Conservation (phyloP, 2,797 vertebrate species). For the Enteromius treurensis region DNA sequence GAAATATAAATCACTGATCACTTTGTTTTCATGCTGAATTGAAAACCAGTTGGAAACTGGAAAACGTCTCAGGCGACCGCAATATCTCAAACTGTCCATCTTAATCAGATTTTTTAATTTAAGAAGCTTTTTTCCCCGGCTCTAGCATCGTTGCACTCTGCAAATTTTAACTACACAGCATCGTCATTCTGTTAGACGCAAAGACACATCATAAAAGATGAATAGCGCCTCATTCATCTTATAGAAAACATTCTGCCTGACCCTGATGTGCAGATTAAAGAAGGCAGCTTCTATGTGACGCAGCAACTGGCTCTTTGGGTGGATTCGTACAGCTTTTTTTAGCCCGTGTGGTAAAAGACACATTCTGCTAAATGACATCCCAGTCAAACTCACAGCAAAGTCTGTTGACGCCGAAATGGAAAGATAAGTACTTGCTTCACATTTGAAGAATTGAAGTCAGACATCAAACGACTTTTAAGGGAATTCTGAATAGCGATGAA, state of each 20-base stretch:
- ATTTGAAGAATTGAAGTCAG: constrained; percentile 2
- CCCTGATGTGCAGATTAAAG: constrained; percentile 58
- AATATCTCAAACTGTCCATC: constrained; percentile 4
- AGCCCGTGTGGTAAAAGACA: constrained; percentile 37
- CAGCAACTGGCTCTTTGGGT: constrained; percentile 15
- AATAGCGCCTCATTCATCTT: constrained; percentile 33
- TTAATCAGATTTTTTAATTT: background rate
- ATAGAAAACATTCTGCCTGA: constrained; percentile 38
- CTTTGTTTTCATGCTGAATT: background rate
- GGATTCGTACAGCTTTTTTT: constrained; percentile 54
- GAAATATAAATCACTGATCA: background rate
- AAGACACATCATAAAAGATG: constrained; percentile 42
- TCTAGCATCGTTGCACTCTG: background rate
- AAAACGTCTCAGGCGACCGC: background rate
- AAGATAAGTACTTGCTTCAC: background rate
- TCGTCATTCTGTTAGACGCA: constrained; percentile 23
- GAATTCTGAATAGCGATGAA: background rate
- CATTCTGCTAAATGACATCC: constrained; percentile 18
- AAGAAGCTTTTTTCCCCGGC: background rate
- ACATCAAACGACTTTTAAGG: background rate
- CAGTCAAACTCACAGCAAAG: constrained; percentile 1
- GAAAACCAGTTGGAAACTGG: background rate
- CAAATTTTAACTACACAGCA: background rate
- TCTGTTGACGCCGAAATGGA: background rate
- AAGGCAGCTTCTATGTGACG: constrained; percentile 14